These are phyloP conservation scores for Erynnis tages DNA, from an alignment of 2,888 invertebrate genomes.

Conservation along the genomic window DNA sequence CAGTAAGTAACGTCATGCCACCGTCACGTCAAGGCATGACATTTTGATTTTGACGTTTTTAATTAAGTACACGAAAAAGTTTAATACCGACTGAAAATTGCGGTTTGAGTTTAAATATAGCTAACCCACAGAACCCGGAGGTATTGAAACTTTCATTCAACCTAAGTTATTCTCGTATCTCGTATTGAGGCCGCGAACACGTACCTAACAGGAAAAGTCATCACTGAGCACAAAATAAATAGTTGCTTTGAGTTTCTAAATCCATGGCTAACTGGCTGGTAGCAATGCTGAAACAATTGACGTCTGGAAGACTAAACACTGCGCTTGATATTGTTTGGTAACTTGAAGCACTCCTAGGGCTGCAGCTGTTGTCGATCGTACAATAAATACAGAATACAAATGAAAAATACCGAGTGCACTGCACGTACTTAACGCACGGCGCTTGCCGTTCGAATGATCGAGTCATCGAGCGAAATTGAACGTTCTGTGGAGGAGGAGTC, in stretches of 20 bases:
- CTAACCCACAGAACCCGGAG: too few species aligned
- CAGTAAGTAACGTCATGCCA: too few species aligned
- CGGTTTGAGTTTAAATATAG: too few species aligned
- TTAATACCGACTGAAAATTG: too few species aligned
- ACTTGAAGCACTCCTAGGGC: not conserved
- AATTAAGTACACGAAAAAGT: too few species aligned
- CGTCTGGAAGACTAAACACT: conserved; percentile 10
- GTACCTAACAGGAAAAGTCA: not conserved
- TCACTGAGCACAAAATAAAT: not conserved
- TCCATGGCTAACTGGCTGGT: conserved; percentile 16
- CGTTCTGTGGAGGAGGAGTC: not conserved
- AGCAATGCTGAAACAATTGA: conserved; percentile 10
- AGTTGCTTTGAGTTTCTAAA: too few species aligned
- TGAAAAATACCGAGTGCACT: not conserved
- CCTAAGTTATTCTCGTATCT: too few species aligned
- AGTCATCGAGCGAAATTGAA: not conserved
- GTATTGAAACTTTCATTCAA: too few species aligned
- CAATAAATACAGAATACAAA: not conserved
- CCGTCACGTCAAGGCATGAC: too few species aligned
- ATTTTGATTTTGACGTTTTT: too few species aligned
- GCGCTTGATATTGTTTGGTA: conserved; percentile 7
- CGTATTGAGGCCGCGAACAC: too few species aligned
- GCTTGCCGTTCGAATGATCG: conserved; percentile 13
- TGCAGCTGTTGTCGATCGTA: not conserved
- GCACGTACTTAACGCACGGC: not conserved